Conservation (phyloP, 2,888 invertebrate genomes). For the Leptopilina myrica region DNA sequence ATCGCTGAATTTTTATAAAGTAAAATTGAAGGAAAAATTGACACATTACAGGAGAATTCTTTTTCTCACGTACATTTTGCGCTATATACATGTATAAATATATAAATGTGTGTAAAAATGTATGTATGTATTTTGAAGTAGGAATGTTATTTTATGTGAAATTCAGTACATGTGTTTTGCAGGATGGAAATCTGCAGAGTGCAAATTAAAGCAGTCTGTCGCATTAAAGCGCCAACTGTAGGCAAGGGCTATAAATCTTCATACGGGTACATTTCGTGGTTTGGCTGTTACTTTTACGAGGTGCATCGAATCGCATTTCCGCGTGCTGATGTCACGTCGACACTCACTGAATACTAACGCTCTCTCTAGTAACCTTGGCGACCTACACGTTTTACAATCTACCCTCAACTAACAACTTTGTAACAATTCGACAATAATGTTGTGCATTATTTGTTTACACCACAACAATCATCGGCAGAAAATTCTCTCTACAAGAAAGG, state of each 20-base stretch:
- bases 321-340: conserved; percentile 46
- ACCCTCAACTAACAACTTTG: conserved; percentile 3
- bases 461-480: too few species aligned
- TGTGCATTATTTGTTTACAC: conserved; percentile 9
- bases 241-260: conserved; percentile 45
- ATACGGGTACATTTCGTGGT: conserved; percentile 51
- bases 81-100: background rate
- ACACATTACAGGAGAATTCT: background rate
- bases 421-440: conserved; percentile 24
- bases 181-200: conserved; percentile 9
- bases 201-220: conserved; percentile 29
- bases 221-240: conserved; percentile 38
- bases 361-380: conserved; percentile 25
- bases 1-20: background rate
- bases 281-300: conserved; percentile 57
- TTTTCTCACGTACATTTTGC: background rate
- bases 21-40: background rate
- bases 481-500: too few species aligned
- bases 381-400: conserved; percentile 37
- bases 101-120: too few species aligned
- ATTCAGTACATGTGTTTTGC: conserved; percentile 18
- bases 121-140: background rate
- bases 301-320: conserved; percentile 56
- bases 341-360: conserved; percentile 36
- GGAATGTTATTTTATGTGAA: conserved; percentile 11